These are phyloP conservation scores for Acanthochromis polyacanthus DNA, from an alignment of 2,113 vertebrate genomes.

Conservation along the genomic window DNA sequence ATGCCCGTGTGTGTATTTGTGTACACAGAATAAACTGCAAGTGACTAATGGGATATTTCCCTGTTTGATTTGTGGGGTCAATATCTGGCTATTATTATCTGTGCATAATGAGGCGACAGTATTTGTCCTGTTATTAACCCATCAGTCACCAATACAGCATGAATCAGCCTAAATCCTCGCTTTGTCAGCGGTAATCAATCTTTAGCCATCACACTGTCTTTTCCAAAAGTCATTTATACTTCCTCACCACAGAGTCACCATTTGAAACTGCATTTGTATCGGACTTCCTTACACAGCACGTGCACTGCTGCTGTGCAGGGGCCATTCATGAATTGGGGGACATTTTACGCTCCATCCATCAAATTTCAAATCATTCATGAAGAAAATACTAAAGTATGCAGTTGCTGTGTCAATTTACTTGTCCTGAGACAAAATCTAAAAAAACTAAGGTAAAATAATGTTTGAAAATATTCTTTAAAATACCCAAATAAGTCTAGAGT, in stretches of 20 bases:
- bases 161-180: conserved; percentile 30
- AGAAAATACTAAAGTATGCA: too few species aligned
- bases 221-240: background rate
- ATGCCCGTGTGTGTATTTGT: background rate
- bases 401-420: too few species aligned
- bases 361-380: too few species aligned
- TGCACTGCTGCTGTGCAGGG: background rate
- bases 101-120: conserved; percentile 25
- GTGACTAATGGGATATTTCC: conserved; percentile 20
- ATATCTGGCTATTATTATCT: conserved; percentile 16
- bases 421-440: too few species aligned
- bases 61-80: conserved; percentile 41
- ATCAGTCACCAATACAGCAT: conserved; percentile 20
- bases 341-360: too few species aligned
- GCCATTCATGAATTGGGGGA: too few species aligned
- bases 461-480: too few species aligned
- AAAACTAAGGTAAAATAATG: too few species aligned
- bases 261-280: background rate
- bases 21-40: background rate
- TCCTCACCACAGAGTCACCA: background rate
- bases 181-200: conserved; percentile 19
- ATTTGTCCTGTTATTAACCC: conserved; percentile 44
- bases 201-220: background rate
- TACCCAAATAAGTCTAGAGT: too few species aligned
- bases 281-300: background rate